Conservation (phyloP, 2,888 invertebrate genomes). For the Drosophila dives region DNA sequence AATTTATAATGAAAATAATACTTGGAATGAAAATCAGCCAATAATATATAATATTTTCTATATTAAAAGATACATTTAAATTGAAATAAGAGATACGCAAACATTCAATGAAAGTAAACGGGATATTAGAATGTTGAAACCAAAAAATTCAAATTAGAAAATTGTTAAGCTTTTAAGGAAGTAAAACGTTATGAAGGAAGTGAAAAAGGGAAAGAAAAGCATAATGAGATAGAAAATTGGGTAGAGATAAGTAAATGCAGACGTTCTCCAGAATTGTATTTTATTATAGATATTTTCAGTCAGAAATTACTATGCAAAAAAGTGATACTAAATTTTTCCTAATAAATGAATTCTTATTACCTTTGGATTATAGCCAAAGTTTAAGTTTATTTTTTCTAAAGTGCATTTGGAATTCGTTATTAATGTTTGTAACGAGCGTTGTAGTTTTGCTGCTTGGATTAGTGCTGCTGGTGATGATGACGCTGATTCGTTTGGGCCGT, state of each 20-base stretch:
- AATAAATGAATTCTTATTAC: neutral
- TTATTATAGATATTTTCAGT: neutral
- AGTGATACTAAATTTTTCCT: neutral
- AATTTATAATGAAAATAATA: neutral
- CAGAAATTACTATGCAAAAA: neutral
- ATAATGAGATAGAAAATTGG: neutral
- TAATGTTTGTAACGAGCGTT: neutral
- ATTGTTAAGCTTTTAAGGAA: neutral
- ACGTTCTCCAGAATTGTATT: neutral
- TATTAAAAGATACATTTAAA: neutral
- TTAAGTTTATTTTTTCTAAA: neutral
- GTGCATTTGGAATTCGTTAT: conserved; percentile 37
- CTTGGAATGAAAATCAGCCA: neutral
- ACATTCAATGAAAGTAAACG: neutral
- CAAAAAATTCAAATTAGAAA: neutral
- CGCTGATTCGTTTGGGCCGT: conserved; percentile 76
- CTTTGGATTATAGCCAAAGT: neutral
- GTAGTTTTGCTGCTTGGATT: conserved; percentile 48
- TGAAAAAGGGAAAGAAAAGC: neutral
- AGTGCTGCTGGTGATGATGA: conserved; percentile 67
- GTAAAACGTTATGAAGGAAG: no score
- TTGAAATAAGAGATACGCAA: neutral
- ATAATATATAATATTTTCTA: neutral
- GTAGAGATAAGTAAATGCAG: neutral
- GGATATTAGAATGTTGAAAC: neutral